phyloP scores from a whole-genome alignment of 2,888 invertebrate genomes.

The Agriotes lineatus region DNA sequence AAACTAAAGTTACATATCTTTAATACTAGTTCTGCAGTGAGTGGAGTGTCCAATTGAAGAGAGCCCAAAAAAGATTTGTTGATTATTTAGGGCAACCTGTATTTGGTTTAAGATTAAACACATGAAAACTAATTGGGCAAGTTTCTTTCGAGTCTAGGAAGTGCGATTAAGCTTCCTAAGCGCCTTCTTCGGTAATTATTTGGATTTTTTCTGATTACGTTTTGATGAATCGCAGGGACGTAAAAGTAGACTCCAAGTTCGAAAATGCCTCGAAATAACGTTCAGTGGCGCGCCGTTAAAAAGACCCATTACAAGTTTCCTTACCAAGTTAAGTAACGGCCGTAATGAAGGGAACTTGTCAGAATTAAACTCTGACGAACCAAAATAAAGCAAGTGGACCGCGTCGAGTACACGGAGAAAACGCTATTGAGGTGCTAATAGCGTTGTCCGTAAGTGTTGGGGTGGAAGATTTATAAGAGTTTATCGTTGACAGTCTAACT shows the following conservation, averaged over 20 bases:
- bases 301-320: slow-evolving; percentile 29
- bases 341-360: slow-evolving; percentile 36
- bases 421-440: slow-evolving; percentile 44
- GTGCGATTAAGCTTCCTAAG: too few species aligned
- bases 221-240: not conserved
- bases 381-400: slow-evolving; percentile 36
- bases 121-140: too few species aligned
- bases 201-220: not conserved
- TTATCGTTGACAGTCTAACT: slow-evolving; percentile 56
- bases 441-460: slow-evolving; percentile 45
- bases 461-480: slow-evolving; percentile 55
- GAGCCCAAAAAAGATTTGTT: too few species aligned
- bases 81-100: too few species aligned
- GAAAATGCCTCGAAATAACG: not conserved
- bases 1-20: too few species aligned
- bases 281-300: slow-evolving; percentile 14
- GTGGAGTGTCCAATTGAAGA: too few species aligned
- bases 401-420: slow-evolving; percentile 23
- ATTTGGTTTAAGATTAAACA: too few species aligned
- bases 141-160: too few species aligned
- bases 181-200: too few species aligned
- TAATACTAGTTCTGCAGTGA: too few species aligned
- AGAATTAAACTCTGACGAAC: slow-evolving; percentile 37
- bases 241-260: slow-evolving; percentile 2
- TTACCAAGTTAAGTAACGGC: slow-evolving; percentile 32